Percentiles rank a stretch among this genome's conserved stretches.
Evolutionary conservation across 2,797 vertebrate genomes (phyloP).

Genomic region (Anomalospiza imberbis): DNA sequence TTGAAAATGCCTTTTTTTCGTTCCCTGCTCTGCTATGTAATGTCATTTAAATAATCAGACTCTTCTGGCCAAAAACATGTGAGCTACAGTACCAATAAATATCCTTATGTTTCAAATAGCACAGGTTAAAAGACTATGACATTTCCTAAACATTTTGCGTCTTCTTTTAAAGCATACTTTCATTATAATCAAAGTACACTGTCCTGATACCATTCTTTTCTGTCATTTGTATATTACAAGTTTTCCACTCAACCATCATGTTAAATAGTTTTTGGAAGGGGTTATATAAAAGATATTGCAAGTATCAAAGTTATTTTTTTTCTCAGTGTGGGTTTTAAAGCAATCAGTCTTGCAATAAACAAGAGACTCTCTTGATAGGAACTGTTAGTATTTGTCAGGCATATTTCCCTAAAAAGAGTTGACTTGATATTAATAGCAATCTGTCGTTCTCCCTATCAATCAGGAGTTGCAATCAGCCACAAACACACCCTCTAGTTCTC

Average conservation of each 20-base stretch:
- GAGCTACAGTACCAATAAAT: background rate
- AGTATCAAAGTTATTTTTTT: background rate
- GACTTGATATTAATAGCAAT: slow-evolving; percentile 50
- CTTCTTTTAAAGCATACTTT: background rate
- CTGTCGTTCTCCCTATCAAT: slow-evolving; percentile 22
- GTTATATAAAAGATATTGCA: slow-evolving; percentile 1
- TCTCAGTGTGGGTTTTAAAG: background rate
- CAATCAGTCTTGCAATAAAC: slow-evolving; percentile 38
- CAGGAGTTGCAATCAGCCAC: slow-evolving; percentile 48
- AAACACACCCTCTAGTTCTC: slow-evolving; percentile 58
- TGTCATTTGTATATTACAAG: background rate
- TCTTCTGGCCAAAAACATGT: background rate
- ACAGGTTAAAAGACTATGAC: background rate
- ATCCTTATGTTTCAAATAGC: background rate
- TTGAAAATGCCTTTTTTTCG: background rate
- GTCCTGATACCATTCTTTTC: background rate
- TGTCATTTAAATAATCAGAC: background rate
- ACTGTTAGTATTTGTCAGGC: slow-evolving; percentile 20
- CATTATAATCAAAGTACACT: background rate
- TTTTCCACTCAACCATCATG: background rate
- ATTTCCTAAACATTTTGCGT: background rate
- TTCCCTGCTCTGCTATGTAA: rapidly evolving
- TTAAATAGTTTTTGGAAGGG: background rate
- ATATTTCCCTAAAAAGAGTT: slow-evolving; percentile 45
- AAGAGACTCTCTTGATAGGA: slow-evolving; percentile 4